phyloP scores from a whole-genome alignment of 2,888 invertebrate genomes.

The Lacanobia wlatinum region DNA sequence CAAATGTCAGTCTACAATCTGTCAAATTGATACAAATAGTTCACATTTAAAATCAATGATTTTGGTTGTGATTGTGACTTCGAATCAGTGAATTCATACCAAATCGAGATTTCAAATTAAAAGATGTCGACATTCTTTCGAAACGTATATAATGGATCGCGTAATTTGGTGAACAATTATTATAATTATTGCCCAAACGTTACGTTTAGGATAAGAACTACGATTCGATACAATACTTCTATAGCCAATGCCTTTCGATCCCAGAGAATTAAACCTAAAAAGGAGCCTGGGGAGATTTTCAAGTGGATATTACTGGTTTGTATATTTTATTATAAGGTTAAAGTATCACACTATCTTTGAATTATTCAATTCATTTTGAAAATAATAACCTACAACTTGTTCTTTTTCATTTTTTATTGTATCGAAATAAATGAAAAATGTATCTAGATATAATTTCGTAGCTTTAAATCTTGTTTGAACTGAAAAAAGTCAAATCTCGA shows the following conservation, averaged over 20 bases:
- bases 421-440: neutral
- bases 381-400: constrained; percentile 23
- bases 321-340: neutral
- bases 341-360: neutral
- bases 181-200: constrained; percentile 63
- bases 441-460: neutral
- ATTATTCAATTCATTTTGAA: neutral
- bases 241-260: constrained; percentile 73
- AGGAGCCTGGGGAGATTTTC: constrained; percentile 81
- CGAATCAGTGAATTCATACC: neutral
- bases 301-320: constrained; percentile 86
- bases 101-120: neutral
- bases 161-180: constrained; percentile 58
- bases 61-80: neutral
- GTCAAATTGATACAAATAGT: neutral
- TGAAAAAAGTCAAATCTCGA: neutral
- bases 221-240: constrained; percentile 73
- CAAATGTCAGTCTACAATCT: neutral
- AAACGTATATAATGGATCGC: constrained; percentile 66
- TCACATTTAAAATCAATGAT: constrained; percentile 1
- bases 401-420: neutral
- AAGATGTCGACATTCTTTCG: constrained; percentile 69
- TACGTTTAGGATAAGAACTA: constrained; percentile 67
- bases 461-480: neutral
- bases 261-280: constrained; percentile 71